phyloP scores from a whole-genome alignment of 2,888 invertebrate genomes.

The Liopterus haemorrhoidalis region DNA sequence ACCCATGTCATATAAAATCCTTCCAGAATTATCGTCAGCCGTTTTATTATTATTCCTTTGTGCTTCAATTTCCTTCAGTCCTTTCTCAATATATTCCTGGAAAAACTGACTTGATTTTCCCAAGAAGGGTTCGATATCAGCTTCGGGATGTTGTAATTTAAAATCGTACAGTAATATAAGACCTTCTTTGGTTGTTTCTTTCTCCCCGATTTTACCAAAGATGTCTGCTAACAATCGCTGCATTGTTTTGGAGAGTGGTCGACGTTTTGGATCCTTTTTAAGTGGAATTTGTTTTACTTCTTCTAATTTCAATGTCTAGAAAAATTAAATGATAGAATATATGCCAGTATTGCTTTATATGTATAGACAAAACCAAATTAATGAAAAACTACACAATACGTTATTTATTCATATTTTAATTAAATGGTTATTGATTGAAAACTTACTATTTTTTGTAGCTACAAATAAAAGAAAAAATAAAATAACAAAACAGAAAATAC shows the following conservation, averaged over 20 bases:
- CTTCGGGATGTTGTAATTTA: slow-evolving; percentile 73
- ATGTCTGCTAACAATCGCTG: slow-evolving; percentile 84
- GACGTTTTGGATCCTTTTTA: slow-evolving; percentile 40
- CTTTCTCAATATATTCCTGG: slow-evolving; percentile 78
- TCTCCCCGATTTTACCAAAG: slow-evolving; percentile 83
- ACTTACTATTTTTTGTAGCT: no score
- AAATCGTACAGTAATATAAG: slow-evolving; percentile 75
- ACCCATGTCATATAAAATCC: no score
- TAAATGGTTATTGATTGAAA: no score
- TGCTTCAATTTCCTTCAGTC: slow-evolving; percentile 57
- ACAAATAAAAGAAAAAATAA: no score
- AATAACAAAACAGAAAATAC: no score
- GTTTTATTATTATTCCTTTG: slow-evolving; percentile 39
- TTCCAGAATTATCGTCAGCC: no score
- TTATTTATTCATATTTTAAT: no score
- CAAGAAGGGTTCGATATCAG: slow-evolving; percentile 78
- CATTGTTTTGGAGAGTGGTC: slow-evolving; percentile 64
- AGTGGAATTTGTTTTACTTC: slow-evolving; percentile 45
- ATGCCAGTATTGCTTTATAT: neutral
- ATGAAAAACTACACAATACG: no score
- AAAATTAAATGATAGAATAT: slow-evolving; percentile 15
- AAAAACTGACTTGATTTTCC: slow-evolving; percentile 78
- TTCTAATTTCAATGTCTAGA: slow-evolving; percentile 48
- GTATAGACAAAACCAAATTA: no score
- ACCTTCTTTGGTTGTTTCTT: slow-evolving; percentile 79